These are phyloP conservation scores for Rotaria magnacalcarata DNA, from an alignment of 2,888 invertebrate genomes.

Conservation along the genomic window DNA sequence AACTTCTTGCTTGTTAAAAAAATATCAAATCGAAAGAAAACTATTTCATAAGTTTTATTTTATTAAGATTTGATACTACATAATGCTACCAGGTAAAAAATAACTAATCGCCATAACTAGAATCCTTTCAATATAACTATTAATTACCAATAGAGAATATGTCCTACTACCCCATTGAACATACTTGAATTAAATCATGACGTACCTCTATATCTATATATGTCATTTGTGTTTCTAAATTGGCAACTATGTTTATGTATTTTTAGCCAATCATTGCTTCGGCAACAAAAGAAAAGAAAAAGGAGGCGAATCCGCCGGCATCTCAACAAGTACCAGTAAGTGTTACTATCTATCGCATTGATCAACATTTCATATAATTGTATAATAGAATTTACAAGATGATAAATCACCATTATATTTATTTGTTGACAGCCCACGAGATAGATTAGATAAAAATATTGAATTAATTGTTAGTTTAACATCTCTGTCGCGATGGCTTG, in stretches of 20 bases:
- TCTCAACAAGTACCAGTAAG: not conserved
- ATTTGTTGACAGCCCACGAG: conserved; percentile 54
- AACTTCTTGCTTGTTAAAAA: no score
- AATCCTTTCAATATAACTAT: no score
- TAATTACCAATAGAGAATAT: not conserved
- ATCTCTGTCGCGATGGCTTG: conserved; percentile 56
- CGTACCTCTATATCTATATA: rapidly evolving
- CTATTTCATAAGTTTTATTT: no score
- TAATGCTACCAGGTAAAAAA: no score
- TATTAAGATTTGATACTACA: no score
- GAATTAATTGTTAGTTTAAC: conserved; percentile 58
- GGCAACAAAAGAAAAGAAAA: conserved; percentile 45
- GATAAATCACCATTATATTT: conserved; percentile 47
- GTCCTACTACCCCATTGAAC: not conserved
- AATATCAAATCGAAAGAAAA: no score
- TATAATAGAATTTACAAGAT: conserved; percentile 39
- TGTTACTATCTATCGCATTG: not conserved
- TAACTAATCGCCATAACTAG: no score
- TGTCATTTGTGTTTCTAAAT: not conserved
- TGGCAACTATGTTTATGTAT: not conserved
- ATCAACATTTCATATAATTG: not conserved
- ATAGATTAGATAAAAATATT: conserved; percentile 51
- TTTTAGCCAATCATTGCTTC: conserved; percentile 39
- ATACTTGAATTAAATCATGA: not conserved
- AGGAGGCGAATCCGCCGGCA: conserved; percentile 28